These are phyloP conservation scores for Caenorhabditis tropicalis DNA, from an alignment of 1,140 invertebrate species.

Conservation along the genomic window DNA sequence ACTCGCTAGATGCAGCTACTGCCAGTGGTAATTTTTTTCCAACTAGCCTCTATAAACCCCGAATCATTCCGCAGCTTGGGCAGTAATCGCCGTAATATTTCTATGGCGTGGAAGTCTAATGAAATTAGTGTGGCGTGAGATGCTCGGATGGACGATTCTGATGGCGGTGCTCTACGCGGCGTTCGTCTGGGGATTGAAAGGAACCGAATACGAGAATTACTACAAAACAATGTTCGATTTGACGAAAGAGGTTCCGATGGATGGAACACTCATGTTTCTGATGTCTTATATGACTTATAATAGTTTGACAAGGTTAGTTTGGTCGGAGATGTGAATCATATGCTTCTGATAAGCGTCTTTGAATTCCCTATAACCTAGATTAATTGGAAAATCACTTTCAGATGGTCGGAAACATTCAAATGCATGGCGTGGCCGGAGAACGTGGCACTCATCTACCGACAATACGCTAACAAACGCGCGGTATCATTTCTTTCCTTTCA, in stretches of 20 bases:
- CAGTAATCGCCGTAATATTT: background rate
- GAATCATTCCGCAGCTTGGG: background rate
- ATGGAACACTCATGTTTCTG: constrained; percentile 23
- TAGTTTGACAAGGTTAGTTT: constrained; percentile 7
- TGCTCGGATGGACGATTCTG: background rate
- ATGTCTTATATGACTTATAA: constrained; percentile 1
- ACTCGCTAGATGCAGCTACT: constrained; percentile 2
- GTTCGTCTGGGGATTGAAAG: background rate
- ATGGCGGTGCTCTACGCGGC: background rate
- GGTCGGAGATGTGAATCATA: no score
- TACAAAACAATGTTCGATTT: background rate
- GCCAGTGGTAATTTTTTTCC: background rate
- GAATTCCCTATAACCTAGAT: no score
- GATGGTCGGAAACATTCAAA: background rate
- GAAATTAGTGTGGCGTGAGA: background rate
- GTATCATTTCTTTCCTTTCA: background rate
- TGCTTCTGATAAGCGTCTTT: background rate
- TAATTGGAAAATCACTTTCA: background rate
- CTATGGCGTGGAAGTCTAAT: background rate
- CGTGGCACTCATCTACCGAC: background rate
- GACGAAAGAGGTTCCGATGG: background rate
- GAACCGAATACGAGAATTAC: background rate
- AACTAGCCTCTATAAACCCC: background rate
- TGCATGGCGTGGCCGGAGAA: background rate
- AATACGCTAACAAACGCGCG: background rate